Evolutionary conservation across 2,888 invertebrate genomes (phyloP).

Genomic region (Antheraea assamensis): DNA sequence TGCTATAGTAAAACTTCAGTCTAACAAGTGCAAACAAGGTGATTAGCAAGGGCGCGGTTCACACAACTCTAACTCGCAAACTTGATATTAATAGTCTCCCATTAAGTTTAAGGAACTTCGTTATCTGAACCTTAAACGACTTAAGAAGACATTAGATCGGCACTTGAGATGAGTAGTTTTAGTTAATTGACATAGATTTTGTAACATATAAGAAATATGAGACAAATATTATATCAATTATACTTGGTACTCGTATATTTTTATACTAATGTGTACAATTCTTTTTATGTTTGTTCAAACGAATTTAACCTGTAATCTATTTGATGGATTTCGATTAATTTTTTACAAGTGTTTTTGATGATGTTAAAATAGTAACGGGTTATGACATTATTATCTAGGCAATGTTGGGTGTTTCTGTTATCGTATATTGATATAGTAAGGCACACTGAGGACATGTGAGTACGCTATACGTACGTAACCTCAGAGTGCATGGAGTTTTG

Average conservation of each 20-base stretch:
- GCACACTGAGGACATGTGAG: no score
- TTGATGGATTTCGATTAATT: no score
- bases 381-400: no score
- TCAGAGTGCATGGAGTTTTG: no score
- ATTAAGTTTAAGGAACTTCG: constrained; percentile 57
- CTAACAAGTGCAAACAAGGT: constrained; percentile 37
- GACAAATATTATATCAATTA: background rate
- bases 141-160: constrained; percentile 35
- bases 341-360: no score
- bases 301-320: no score
- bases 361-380: no score
- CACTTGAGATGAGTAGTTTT: constrained; percentile 3
- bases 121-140: constrained; percentile 53
- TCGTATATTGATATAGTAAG: no score
- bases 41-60: constrained; percentile 57
- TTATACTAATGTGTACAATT: background rate
- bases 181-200: background rate
- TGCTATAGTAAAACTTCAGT: constrained; percentile 22
- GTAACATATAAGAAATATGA: background rate
- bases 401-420: no score
- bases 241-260: background rate
- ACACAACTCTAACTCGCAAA: constrained; percentile 53
- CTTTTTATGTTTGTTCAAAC: no score
- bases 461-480: no score
- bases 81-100: constrained; percentile 65